phyloP scores from a whole-genome alignment of 1,140 invertebrate genomes.

The Trichonephila inaurata region DNA sequence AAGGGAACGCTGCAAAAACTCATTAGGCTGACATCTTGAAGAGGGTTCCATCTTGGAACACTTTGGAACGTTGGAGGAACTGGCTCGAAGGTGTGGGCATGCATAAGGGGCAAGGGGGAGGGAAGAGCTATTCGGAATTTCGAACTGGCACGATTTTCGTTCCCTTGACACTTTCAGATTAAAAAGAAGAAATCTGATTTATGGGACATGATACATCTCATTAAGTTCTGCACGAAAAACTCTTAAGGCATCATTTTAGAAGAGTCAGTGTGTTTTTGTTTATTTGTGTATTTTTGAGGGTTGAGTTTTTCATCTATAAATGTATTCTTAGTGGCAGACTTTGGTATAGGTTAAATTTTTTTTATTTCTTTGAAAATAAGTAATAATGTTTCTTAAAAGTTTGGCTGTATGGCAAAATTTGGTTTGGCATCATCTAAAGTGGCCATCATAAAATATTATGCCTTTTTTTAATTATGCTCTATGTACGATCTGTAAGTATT shows the following conservation, averaged over 20 bases:
- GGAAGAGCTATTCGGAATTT: constrained; percentile 24
- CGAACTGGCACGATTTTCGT: constrained; percentile 35
- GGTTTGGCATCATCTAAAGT: too few relatives aligned
- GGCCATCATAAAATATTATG: too few relatives aligned
- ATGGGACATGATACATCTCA: constrained; percentile 40
- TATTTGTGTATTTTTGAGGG: background rate
- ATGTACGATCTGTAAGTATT: too few relatives aligned
- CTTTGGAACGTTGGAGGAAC: background rate
- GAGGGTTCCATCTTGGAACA: background rate
- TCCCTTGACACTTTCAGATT: constrained; percentile 36
- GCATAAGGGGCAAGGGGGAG: background rate
- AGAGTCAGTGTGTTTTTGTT: background rate
- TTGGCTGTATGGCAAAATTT: too few relatives aligned
- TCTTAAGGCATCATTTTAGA: background rate
- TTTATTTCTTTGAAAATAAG: background rate
- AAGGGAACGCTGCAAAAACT: constrained; percentile 41
- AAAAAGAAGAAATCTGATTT: constrained; percentile 35
- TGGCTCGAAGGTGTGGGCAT: constrained; percentile 32
- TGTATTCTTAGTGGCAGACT: background rate
- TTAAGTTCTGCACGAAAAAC: constrained; percentile 35
- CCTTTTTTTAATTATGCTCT: too few relatives aligned
- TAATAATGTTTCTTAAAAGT: background rate
- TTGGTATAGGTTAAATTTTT: background rate
- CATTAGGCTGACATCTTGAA: constrained; percentile 36
- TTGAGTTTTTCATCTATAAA: background rate